Percentiles rank a stretch among this genome's conserved stretches.
These are phyloP conservation scores for Himalopsyche kuldschensis DNA, from an alignment of 2,888 invertebrate species.

Conservation along the genomic window DNA sequence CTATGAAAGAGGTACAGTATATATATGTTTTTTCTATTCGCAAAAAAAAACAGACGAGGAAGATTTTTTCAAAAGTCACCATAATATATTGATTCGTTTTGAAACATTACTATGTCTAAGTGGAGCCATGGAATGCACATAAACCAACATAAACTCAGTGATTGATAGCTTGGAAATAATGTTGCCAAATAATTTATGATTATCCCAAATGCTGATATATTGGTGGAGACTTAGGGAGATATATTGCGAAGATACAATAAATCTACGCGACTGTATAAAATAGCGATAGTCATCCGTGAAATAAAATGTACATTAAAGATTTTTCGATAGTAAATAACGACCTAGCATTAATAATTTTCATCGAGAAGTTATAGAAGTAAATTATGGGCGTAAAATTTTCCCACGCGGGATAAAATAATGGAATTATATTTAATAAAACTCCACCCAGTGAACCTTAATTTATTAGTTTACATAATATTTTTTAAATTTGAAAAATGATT, in stretches of 20 bases:
- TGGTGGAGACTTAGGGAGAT: not conserved
- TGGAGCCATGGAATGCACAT: not conserved
- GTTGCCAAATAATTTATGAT: not conserved
- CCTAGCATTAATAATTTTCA: not conserved
- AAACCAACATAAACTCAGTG: not conserved
- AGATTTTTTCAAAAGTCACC: not conserved
- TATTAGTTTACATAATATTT: not conserved
- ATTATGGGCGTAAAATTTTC: not conserved
- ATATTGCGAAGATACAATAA: not conserved
- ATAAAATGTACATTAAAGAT: not conserved
- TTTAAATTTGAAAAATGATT: too few species aligned
- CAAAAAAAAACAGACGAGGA: too few species aligned
- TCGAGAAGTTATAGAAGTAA: not conserved
- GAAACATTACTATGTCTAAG: not conserved
- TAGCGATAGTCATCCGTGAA: not conserved
- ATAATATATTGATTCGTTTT: not conserved
- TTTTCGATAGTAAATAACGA: not conserved
- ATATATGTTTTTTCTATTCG: too few species aligned
- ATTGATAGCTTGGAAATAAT: not conserved
- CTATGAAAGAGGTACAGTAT: too few species aligned
- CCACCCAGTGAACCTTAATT: not conserved
- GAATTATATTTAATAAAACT: not conserved
- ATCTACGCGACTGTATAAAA: not conserved
- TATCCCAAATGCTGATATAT: slow-evolving; percentile 1
- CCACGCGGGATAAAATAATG: not conserved